A percentile compares a stretch with the other conserved stretches of the same genome.
These are phyloP conservation scores for Eupristina koningsbergeri DNA, from an alignment of 1,140 invertebrate species.

Conservation along the genomic window DNA sequence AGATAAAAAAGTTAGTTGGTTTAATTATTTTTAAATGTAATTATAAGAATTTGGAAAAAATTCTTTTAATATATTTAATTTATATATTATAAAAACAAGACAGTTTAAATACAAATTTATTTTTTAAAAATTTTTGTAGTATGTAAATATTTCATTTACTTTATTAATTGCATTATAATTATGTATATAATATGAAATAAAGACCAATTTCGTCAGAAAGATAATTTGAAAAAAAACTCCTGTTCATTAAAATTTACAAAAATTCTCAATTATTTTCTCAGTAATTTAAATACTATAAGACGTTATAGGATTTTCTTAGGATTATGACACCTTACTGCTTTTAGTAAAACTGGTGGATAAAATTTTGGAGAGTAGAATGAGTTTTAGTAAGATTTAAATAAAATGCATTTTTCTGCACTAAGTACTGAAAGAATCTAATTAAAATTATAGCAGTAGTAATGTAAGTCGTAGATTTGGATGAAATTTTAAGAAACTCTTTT, in stretches of 20 bases:
- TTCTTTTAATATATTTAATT: too few species aligned
- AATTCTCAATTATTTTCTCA: background rate
- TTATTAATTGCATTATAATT: too few species aligned
- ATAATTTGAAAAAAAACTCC: background rate
- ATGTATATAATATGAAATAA: too few species aligned
- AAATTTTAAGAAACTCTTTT: background rate
- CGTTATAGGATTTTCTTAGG: background rate
- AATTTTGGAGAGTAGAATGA: background rate
- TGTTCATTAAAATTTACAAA: background rate
- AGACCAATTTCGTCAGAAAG: too few species aligned
- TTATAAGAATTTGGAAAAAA: too few species aligned
- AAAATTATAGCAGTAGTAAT: background rate
- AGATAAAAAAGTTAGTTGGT: too few species aligned
- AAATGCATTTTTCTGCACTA: conserved; percentile 5
- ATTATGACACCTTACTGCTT: conserved; percentile 9
- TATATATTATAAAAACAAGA: too few species aligned
- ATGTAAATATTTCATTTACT: too few species aligned
- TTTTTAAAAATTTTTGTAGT: too few species aligned
- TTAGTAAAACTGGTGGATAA: background rate
- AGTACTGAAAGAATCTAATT: background rate
- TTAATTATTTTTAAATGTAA: too few species aligned
- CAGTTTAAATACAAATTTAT: too few species aligned
- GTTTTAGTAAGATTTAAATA: background rate
- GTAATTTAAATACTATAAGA: background rate
- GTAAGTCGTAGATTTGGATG: background rate